Evolutionary conservation across 2,113 vertebrate genomes (phyloP).

Genomic region (Hirundichthys speculiger): DNA sequence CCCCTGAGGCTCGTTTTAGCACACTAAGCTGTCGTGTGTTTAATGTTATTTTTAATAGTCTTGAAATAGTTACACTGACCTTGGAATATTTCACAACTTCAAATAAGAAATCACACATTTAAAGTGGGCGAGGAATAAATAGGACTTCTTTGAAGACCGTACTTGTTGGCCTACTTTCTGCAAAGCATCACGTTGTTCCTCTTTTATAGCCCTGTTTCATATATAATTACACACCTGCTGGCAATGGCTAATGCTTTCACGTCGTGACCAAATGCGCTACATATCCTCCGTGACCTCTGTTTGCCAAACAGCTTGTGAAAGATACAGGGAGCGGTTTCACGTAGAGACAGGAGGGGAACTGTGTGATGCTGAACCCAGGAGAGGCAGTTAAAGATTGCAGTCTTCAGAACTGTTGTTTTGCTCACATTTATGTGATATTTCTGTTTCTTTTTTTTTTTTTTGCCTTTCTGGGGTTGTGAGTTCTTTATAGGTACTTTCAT

Average conservation of each 20-base stretch:
- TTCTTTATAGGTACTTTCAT: too few relatives aligned
- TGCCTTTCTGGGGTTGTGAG: too few relatives aligned
- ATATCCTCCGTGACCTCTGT: slow-evolving; percentile 64
- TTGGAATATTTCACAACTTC: slow-evolving; percentile 59
- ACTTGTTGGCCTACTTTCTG: slow-evolving; percentile 66
- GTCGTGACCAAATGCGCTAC: slow-evolving; percentile 58
- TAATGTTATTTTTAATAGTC: slow-evolving; percentile 64
- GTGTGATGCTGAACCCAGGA: slow-evolving; percentile 29
- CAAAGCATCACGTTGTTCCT: slow-evolving; percentile 37
- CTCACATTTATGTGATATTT: too few relatives aligned
- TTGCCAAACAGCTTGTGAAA: slow-evolving; percentile 69
- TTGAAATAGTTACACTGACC: slow-evolving; percentile 65
- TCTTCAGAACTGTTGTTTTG: too few relatives aligned
- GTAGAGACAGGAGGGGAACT: too few relatives aligned
- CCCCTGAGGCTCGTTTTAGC: slow-evolving; percentile 17
- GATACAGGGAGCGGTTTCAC: slow-evolving; percentile 56
- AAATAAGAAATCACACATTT: slow-evolving; percentile 59
- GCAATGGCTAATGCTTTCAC: slow-evolving; percentile 60
- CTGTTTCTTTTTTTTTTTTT: too few relatives aligned
- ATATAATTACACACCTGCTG: slow-evolving; percentile 77
- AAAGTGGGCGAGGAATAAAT: slow-evolving; percentile 70
- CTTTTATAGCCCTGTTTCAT: slow-evolving; percentile 65
- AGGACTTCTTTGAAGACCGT: slow-evolving; percentile 63
- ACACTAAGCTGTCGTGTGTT: slow-evolving; percentile 20
- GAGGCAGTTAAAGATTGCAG: slow-evolving; percentile 38